Conservation (phyloP, 1,140 invertebrate genomes). For the Procambarus virginalis region DNA sequence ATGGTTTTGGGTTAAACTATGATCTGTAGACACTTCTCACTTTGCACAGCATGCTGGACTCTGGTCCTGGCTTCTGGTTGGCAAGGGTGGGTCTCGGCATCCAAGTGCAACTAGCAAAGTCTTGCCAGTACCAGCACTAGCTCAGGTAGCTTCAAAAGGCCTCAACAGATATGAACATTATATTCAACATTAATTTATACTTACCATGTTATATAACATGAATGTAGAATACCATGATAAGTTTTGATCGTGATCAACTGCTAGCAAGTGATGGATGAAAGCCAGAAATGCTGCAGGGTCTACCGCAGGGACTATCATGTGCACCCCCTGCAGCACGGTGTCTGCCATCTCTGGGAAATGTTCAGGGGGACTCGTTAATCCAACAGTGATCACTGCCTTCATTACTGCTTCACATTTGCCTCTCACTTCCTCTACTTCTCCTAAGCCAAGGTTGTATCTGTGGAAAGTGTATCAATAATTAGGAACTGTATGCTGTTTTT, state of each 20-base stretch:
- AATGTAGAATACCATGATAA: slow-evolving; percentile 22
- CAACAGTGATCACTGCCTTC: slow-evolving; percentile 8
- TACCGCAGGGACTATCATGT: slow-evolving; percentile 15
- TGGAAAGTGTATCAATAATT: background rate
- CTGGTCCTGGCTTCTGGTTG: no score
- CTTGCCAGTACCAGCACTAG: no score
- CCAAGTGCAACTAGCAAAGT: no score
- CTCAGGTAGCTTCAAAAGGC: no score
- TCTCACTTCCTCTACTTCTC: slow-evolving; percentile 33
- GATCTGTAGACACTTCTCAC: no score
- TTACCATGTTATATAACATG: slow-evolving; percentile 18
- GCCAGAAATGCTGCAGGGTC: slow-evolving; percentile 27
- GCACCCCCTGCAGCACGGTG: slow-evolving; percentile 25
- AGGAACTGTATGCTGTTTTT: no score
- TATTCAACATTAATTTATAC: background rate
- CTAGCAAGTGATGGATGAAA: slow-evolving; percentile 8
- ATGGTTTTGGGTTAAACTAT: no score
- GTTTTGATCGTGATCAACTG: background rate
- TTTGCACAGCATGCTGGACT: no score
- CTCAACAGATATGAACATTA: no score
- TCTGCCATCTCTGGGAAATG: slow-evolving; percentile 17
- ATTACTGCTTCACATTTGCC: slow-evolving; percentile 1
- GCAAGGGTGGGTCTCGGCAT: no score
- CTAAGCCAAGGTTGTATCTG: slow-evolving; percentile 19
- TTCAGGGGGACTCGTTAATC: background rate